Base-by-base conservation (phyloP, 2,113 vertebrate genomes). In the Odocoileus virginianus region DNA sequence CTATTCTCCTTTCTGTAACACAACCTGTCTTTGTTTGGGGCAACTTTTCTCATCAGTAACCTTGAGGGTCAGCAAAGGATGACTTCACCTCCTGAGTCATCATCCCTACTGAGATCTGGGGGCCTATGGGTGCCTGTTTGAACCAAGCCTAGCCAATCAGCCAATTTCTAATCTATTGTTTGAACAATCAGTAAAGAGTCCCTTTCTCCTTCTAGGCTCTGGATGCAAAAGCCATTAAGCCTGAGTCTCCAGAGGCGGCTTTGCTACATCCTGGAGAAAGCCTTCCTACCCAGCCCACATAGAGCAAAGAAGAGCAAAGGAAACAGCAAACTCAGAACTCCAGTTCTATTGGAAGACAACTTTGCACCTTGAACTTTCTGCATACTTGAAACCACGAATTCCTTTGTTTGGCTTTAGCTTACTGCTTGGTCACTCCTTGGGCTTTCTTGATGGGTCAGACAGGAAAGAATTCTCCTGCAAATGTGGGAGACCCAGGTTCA, bases 201-300 rank as follows among this genome's bases (percentile, higher is more conserved):
- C 67, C 47, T 45, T 47, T 96, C 33, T 92, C 64, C 7, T 61
- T 94, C 57, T 21, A 5, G 12, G n/a, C 60, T 30, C 28, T 95
- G 43, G 30, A 14, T 45, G 52, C 78, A 85, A 67, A 86, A 10
- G 0, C 36, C 15, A 71, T 47, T 50, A 89, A 43, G 2, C 36
- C 13, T 94, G 25, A 43, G 14, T 86, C 85, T 92, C 7, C 52
- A 87, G 60, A 87, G 36, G 33, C 10, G 61, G 25, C 14, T 87
- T 64, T n/a, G 3, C 33, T 81, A 47, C 1, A 47, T 89, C 40
- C 52, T 27, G 16, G 28, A 52, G 45, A 60, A 2, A 47, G 55
- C 3, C 16, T 84, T n/a, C 28, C 15, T 54, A 9, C n/a, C 7
- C n/a, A 91, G 67, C 13, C 21, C 12, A 43, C 5, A 6, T 43